These are phyloP conservation scores for Petroica traversi DNA, from an alignment of 2,113 vertebrate species.

Conservation along the genomic window DNA sequence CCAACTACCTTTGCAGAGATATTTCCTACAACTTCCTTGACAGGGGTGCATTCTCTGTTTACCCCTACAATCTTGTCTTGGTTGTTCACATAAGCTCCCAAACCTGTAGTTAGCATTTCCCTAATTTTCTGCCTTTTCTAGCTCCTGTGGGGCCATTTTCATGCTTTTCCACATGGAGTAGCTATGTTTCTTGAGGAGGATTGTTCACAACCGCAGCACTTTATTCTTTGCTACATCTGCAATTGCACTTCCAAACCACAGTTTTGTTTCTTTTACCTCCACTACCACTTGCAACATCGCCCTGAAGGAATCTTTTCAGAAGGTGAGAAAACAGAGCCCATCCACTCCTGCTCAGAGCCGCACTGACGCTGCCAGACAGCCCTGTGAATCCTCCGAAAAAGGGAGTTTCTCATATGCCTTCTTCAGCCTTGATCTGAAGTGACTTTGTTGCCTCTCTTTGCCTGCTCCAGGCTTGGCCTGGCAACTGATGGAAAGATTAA, in stretches of 20 bases:
- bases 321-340: not conserved
- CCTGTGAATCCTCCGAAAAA: not conserved
- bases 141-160: not conserved
- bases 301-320: not conserved
- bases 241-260: not conserved
- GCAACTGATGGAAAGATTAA: not conserved
- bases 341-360: not conserved
- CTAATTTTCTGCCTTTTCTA: not conserved
- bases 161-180: not conserved
- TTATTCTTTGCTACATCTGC: not conserved
- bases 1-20: not conserved
- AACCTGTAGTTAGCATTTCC: not conserved
- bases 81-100: not conserved
- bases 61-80: not conserved
- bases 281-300: accelerated
- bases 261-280: slow-evolving; percentile 1
- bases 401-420: not conserved
- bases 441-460: not conserved
- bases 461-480: not conserved
- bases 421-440: not conserved
- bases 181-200: not conserved
- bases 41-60: not conserved
- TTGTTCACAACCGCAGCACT: not conserved
- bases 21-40: not conserved
- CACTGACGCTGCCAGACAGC: not conserved